Base-by-base conservation (phyloP, 2,888 invertebrate species). In the Keiferia lycopersicella region DNA sequence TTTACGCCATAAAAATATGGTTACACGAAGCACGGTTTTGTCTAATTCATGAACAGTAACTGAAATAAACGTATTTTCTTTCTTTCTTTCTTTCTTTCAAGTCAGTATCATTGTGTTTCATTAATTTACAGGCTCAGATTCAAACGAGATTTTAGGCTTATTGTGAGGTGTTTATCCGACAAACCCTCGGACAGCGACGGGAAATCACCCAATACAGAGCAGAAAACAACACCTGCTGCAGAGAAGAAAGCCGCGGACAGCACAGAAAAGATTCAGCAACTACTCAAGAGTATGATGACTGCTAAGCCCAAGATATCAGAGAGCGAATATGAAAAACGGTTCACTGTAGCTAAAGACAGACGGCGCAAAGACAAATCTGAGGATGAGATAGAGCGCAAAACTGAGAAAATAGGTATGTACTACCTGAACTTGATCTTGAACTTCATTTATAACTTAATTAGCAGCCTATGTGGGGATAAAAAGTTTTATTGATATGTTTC, bases 201-300 rank as follows among this genome's bases (percentile, higher is more conserved):
- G 6, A 85, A 84, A 67, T 22, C 64, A 20, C 71, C 77, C 10
- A 80, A 84, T 68, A 68, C 18, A 3, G 60, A 60, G 66, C 41
- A 76, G 18, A 60, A 63, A 59, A 16, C 34, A 12, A 1, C 30
- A 16, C 0, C 38, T 2, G 12, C 22, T 58, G 71, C 22, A 16
- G 71, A 76, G 58, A 73, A 80, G 11, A 76, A 79, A 41, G 74
- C 75, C 38, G 65, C 74, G 45, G 81, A 84, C 2, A 79, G 76
- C 41, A 86, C 83, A 12, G 86, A 88, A 60, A 92, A 88, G 72
- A 88, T 92, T 60, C 91, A 92, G 69, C 81, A 80, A 50, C 75
- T 92, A 6, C 68, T 92, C 0, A 90, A 90, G 71, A 81, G 82
- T 53, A 88, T 88, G 88, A 80, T 91, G 79, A 77, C 86, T 64